Percentiles rank a stretch among this genome's conserved stretches.
Evolutionary conservation across 2,888 invertebrate species (phyloP).

Genomic region (Apodemia zela): DNA sequence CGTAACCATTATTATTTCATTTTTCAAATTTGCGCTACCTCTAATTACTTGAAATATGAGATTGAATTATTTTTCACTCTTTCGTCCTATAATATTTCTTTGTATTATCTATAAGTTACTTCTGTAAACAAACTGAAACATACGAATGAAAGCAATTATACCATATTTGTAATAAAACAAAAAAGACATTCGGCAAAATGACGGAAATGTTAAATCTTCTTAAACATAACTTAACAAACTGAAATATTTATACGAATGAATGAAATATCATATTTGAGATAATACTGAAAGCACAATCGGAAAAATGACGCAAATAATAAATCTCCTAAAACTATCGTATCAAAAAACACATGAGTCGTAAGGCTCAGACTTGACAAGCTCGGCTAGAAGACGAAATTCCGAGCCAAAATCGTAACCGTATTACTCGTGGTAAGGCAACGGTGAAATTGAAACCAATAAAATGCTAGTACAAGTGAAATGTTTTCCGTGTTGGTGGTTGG

Average conservation of each 20-base stretch:
- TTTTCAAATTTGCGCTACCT: no score
- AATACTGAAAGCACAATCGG: not conserved
- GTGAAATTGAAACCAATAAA: constrained; percentile 77
- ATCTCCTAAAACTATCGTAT: constrained; percentile 22
- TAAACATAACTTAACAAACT: not conserved
- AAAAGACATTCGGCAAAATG: not conserved
- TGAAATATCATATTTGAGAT: not conserved
- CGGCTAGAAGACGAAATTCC: constrained; percentile 23
- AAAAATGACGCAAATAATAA: constrained; percentile 10
- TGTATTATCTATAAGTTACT: no score
- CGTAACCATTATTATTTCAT: no score
- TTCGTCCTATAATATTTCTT: no score
- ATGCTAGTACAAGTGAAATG: constrained; percentile 68
- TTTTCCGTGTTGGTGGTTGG: constrained; percentile 54
- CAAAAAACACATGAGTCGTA: constrained; percentile 29
- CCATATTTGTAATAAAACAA: not conserved
- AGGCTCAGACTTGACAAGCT: constrained; percentile 22
- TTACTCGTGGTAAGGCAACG: constrained; percentile 59
- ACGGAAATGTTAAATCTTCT: not conserved
- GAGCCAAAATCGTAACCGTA: constrained; percentile 44
- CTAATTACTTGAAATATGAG: no score
- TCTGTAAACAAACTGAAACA: no score
- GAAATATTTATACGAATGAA: not conserved
- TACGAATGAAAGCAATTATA: not conserved
- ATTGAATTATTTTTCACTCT: no score